A percentile compares a stretch with the other conserved stretches of the same genome.
Conservation (phyloP, 2,888 invertebrate genomes). For the Orchesellides sinensis region DNA sequence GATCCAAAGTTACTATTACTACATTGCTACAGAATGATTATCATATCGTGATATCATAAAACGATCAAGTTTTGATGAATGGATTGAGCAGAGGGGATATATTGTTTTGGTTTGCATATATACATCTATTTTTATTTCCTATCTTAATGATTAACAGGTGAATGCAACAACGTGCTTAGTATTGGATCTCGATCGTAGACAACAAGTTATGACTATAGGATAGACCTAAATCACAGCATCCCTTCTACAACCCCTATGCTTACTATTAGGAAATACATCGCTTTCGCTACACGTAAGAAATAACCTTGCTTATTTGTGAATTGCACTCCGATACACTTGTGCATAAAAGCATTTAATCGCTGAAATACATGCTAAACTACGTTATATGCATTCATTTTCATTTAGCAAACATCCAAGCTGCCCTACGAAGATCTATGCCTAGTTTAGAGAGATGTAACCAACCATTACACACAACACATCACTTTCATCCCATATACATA, state of each 20-base stretch:
- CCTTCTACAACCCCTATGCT: too few species aligned
- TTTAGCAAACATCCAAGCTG: slow-evolving; percentile 10
- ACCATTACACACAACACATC: background rate
- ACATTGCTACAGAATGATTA: too few species aligned
- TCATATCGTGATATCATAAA: too few species aligned
- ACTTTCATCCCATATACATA: slow-evolving; percentile 20
- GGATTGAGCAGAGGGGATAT: too few species aligned
- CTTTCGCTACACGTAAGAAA: slow-evolving; percentile 1
- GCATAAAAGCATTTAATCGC: background rate
- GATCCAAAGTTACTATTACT: background rate
- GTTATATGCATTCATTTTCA: slow-evolving; percentile 26
- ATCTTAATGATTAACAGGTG: background rate
- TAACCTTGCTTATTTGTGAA: background rate
- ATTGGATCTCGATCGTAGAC: too few species aligned
- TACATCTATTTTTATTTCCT: background rate
- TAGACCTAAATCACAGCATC: too few species aligned
- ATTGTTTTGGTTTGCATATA: background rate
- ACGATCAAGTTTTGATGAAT: slow-evolving; percentile 8
- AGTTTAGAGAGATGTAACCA: background rate
- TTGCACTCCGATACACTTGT: slow-evolving; percentile 13
- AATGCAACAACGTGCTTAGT: slow-evolving; percentile 18
- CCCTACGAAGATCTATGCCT: background rate
- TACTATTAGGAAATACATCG: too few species aligned
- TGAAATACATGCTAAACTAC: background rate
- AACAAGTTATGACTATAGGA: too few species aligned